A percentile compares a stretch with the other conserved stretches of the same genome.
phyloP scores from a whole-genome alignment of 2,797 vertebrate species.

The Lutra lutra region DNA sequence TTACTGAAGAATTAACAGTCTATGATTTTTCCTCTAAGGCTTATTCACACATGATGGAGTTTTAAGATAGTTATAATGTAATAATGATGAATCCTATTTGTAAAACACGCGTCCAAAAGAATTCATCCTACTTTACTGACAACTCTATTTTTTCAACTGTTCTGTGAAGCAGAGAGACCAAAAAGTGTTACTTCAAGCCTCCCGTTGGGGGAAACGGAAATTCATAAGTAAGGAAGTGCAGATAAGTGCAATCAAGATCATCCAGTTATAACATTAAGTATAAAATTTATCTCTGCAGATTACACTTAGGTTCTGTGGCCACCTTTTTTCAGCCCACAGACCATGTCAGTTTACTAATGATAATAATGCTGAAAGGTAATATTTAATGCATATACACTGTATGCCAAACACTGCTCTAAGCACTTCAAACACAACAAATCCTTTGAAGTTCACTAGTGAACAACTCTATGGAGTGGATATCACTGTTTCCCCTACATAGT shows the following conservation, averaged over 20 bases:
- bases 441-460: no score
- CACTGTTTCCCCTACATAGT: no score
- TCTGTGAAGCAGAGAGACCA: background rate
- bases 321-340: no score
- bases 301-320: no score
- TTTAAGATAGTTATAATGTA: background rate
- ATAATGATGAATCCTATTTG: background rate
- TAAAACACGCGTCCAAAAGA: background rate
- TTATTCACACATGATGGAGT: background rate
- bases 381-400: no score
- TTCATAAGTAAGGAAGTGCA: background rate
- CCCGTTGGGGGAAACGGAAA: background rate
- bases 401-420: no score
- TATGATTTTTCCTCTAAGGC: background rate
- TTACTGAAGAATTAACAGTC: background rate
- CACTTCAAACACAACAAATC: no score
- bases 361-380: no score
- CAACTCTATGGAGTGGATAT: no score
- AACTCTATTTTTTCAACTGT: background rate
- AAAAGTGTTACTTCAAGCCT: background rate
- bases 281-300: no score
- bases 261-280: no score
- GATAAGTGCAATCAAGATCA: background rate
- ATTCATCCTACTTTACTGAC: background rate
- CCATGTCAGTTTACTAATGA: no score